Conservation (phyloP, 2,113 vertebrate genomes). For the Struthidea cinerea region DNA sequence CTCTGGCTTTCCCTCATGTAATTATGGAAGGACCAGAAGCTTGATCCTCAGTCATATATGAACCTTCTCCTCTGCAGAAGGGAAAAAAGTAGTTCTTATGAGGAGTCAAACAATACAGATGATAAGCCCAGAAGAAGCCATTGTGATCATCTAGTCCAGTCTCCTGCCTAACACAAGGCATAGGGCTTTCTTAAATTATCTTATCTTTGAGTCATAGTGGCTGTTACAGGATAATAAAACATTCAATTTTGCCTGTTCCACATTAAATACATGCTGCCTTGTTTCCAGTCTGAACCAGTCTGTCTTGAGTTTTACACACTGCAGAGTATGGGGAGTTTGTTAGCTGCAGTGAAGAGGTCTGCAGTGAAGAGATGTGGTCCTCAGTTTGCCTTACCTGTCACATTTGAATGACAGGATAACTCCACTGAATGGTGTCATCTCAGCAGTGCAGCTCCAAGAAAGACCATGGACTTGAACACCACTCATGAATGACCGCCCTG, state of each 20-base stretch:
- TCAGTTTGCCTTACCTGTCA: neutral
- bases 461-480: neutral
- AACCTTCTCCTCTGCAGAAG: neutral
- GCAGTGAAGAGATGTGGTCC: neutral
- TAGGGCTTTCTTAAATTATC: neutral
- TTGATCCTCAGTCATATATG: neutral
- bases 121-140: neutral
- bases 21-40: neutral
- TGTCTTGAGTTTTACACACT: neutral
- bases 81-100: neutral
- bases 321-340: neutral
- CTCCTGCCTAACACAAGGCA: neutral
- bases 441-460: neutral
- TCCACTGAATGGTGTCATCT: neutral
- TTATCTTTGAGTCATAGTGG: neutral
- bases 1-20: neutral
- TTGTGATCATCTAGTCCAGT: neutral
- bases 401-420: neutral
- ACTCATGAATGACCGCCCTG: neutral
- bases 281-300: neutral
- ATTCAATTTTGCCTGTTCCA: neutral
- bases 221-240: neutral
- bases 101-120: neutral
- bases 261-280: neutral
- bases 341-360: neutral